Evolutionary conservation across 37 sponge, comb jelly and placozoan genomes (phyloP).

Genomic region (Aphrocallistes beatrix): DNA sequence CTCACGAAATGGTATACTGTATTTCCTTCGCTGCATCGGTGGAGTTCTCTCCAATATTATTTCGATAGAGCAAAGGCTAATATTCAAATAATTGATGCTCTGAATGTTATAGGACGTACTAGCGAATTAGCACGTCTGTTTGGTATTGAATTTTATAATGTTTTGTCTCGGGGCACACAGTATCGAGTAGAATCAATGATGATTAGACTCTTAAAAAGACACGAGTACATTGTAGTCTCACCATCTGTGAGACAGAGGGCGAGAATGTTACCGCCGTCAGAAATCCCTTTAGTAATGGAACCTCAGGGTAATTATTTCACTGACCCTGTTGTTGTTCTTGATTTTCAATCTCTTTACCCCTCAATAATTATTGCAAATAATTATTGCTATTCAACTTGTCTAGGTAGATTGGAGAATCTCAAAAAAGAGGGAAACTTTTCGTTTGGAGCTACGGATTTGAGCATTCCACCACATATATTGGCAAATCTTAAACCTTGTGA

Average conservation of each 20-base stretch:
- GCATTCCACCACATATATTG: conserved; percentile 30
- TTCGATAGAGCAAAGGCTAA: conserved; percentile 51
- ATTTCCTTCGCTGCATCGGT: conserved; percentile 21
- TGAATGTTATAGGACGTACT: conserved; percentile 79
- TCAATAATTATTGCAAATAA: conserved; percentile 95
- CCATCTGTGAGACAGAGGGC: conserved; percentile 88
- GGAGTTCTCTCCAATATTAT: conserved; percentile 67
- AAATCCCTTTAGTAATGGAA: conserved; percentile 77
- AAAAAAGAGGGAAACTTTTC: conserved; percentile 37
- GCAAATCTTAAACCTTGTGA: not conserved
- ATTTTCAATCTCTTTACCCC: conserved; percentile 97
- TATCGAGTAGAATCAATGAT: conserved; percentile 97
- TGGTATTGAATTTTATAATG: conserved; percentile 87
- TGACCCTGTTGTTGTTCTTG: conserved; percentile 93
- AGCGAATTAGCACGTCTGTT: conserved; percentile 93
- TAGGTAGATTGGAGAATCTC: conserved; percentile 60
- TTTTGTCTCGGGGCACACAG: conserved; percentile 77
- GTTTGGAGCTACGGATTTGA: conserved; percentile 53
- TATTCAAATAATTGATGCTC: conserved; percentile 49
- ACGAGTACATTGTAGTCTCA: conserved; percentile 71
- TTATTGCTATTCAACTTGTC: conserved; percentile 94
- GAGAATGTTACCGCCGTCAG: conserved; percentile 90
- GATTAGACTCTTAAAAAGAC: conserved; percentile 71
- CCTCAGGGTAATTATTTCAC: conserved; percentile 81
- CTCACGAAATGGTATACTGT: conserved; percentile 56